Evolutionary conservation across 2,113 vertebrate genomes (phyloP), one percentile per base, ranked within the genome.

Genomic region (Osmerus mordax): DNA sequence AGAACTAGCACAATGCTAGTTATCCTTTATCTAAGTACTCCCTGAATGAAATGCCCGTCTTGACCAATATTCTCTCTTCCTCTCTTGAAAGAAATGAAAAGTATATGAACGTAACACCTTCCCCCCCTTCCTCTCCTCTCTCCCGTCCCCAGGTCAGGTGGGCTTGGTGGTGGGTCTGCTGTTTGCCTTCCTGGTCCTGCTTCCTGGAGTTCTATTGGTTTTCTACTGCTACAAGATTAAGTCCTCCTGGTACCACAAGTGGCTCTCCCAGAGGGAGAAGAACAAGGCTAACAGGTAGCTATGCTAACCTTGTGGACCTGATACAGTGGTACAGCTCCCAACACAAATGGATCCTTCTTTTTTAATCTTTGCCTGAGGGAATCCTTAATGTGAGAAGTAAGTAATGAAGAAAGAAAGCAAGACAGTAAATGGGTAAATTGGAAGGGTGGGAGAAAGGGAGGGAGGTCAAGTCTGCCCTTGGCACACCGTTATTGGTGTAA

Each of bases 141-240:
- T 9, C 18, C 7, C 6, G 56, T 77, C 61, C 47, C 52, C 92
- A 98, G 96, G 82, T 75, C 87, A 86, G 0, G 78, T 90, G 4
- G 82, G 90, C 67, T 75, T 95, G 78, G 80, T 94, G 21, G 73
- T 80, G 2, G 89, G 89, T 0, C 67, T 95, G 61, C 82, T 95
- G 21, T 90, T 95, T 67, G 80, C 93, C 78, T 94, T 93, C 86
- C 87, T 98, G 61, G 85, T 98, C 74, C 70, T 96, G 36, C 86
- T 98, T 54, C 91, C 94, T 0, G 74, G 84, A 0, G 81, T 93
- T 4, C 78, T 94, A 36, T 85, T 88, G 74, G 63, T 91, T 79
- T 95, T 93, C 91, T 94, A 89, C 82, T 98, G 92, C 89, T 94
- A 88, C 87, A 87, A 81, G 41, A 81, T 81, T 69, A 94, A 94